Evolutionary conservation across 2,888 invertebrate species (phyloP), one percentile per base, ranked within the genome.

Genomic region (Caenorhabditis becei): DNA sequence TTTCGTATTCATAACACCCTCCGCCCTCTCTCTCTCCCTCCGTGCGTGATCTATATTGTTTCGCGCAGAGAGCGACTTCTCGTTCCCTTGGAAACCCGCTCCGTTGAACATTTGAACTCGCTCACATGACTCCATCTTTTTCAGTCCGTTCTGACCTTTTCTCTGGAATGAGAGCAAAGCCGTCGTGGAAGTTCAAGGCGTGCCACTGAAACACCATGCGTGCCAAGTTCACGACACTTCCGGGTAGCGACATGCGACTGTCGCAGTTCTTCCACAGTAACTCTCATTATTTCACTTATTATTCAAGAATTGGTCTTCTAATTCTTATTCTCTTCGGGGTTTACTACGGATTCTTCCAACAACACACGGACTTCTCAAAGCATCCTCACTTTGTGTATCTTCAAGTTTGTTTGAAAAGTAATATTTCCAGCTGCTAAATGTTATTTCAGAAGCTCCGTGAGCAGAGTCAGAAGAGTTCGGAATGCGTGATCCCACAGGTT

Each of bases 401-500:
- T 20, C 63, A 70, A 51, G 70, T 70, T 32, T 8, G 56, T 66
- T 32, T 10, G 32, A 32, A 10, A 32, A 32, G 32, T 32, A 32
- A 7, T 32, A n/a, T n/a, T n/a, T n/a, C n/a, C n/a, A n/a, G n/a
- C n/a, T n/a, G n/a, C n/a, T n/a, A n/a, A n/a, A n/a, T n/a, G n/a
- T n/a, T 23, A 10, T 61, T 78, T 47, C 75, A 77, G 75, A 56
- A 79, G 44, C 62, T 82, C 10, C 70, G 58, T n/a, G 58, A 66
- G 26, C 41, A 41, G 14, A 37, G 20, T n/a, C 67, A 70, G 18
- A 62, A 77, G 28, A 35, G 51, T 10, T 70, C 80, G 0, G 82
- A 82, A 28, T 86, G 86, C 67, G 53, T 81, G 20, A 71, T 88
- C 7, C 87, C 88, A 0, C 59, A 75, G 58, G 54, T 83, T 1